Base-by-base conservation (phyloP, 2,113 vertebrate species). In the Neoarius graeffei region DNA sequence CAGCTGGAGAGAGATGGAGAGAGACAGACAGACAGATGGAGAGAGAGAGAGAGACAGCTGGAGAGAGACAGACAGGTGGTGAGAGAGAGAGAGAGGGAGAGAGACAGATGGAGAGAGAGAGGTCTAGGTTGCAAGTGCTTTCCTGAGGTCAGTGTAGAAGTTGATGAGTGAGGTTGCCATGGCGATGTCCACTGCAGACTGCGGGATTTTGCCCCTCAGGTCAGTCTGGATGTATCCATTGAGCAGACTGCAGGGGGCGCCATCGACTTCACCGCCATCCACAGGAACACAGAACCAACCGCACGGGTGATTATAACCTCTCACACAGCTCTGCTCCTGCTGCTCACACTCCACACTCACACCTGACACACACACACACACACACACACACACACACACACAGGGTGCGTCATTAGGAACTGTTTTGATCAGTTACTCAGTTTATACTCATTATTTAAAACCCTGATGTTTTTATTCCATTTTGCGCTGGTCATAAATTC, bases 211-310 rank as follows among this genome's bases (percentile, higher is more conserved):
- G 8, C 97, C 97, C 71, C 94, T 93, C 7, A 97, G 94, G 42
- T 97, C 97, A 0, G 97, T 97, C 93, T 97, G 97, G 89, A 97
- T 96, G 81, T 96, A 97, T 30, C 97, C 97, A 0, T 95, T 97
- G 91, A 97, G 86, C 57, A 96, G 92, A 84, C 97, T 97, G 86
- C 94, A 92, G 54, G 87, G 54, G 4, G 81, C 19, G 54, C 17
- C 13, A 5, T 93, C 91, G 76, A 0, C 89, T 4, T 66, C 74
- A 84, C 92, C 94, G 81, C 93, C 94, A 88, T 94, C 94, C 50
- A 94, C 88, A 14, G 96, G 96, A 82, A 96, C 64, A 0, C 97
- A 97, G 92, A 97, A 97, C 97, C 97, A 97, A 48, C 96, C 97
- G 0, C 97, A 97, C 0, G 97, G 96, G 85, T 97, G 95, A 92